Conservation (phyloP, 1,140 invertebrate genomes). For the Harlomillsia oculata region DNA sequence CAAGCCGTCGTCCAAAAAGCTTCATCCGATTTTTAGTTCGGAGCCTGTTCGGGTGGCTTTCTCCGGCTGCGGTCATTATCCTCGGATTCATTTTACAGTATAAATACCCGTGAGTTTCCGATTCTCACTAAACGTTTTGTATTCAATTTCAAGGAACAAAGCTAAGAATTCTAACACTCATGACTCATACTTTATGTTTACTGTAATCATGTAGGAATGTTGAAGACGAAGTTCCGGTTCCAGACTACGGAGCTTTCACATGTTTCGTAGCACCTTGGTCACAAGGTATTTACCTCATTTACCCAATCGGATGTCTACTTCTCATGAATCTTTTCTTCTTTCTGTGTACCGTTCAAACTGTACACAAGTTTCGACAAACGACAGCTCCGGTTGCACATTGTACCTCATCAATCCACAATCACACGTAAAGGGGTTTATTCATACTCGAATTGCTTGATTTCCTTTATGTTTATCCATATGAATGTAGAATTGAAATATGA, state of each 20-base stretch:
- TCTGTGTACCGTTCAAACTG: background rate
- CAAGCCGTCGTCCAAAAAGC: background rate
- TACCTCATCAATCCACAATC: background rate
- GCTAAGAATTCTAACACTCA: too few relatives aligned
- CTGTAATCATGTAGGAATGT: background rate
- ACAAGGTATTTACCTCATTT: conserved; percentile 9
- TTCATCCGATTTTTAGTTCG: background rate
- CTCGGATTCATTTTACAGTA: conserved; percentile 3
- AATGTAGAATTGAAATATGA: too few relatives aligned
- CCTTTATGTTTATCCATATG: too few relatives aligned
- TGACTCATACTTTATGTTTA: too few relatives aligned
- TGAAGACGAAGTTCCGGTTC: background rate
- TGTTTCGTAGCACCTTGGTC: background rate
- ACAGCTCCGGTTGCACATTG: background rate
- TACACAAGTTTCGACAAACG: conserved; percentile 4
- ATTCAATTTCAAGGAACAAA: too few relatives aligned
- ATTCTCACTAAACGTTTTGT: too few relatives aligned
- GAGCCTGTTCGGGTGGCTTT: background rate
- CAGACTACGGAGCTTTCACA: background rate
- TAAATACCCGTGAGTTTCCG: background rate
- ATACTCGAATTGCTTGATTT: too few relatives aligned
- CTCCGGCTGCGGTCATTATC: background rate
- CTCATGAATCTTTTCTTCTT: background rate
- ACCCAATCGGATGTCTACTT: background rate
- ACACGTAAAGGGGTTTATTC: background rate